Conservation (phyloP, 1,140 invertebrate species). For the Aphidius ervi region DNA sequence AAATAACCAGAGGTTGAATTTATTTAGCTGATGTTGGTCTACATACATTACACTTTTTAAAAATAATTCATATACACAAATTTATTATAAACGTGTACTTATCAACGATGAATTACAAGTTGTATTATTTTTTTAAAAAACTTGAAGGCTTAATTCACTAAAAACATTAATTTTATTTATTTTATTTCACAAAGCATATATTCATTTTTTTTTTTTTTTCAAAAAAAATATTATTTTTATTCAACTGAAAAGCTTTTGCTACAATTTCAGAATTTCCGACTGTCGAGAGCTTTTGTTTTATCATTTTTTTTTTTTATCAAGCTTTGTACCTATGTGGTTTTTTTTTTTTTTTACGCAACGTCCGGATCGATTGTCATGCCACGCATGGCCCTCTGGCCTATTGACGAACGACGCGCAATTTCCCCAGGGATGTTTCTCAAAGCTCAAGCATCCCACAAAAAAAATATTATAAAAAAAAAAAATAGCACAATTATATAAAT, state of each 20-base stretch:
- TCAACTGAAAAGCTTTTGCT: constrained; percentile 23
- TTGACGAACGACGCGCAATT: constrained; percentile 18
- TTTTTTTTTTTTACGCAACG: constrained; percentile 12
- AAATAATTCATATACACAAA: too few relatives aligned
- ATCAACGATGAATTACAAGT: too few relatives aligned
- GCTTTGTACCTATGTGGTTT: neutral
- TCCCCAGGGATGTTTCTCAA: constrained; percentile 10
- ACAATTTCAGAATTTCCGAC: constrained; percentile 17
- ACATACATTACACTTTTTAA: neutral
- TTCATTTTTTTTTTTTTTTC: too few relatives aligned
- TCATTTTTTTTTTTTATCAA: constrained; percentile 11
- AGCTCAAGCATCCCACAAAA: constrained; percentile 1
- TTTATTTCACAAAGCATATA: too few relatives aligned
- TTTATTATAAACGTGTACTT: too few relatives aligned
- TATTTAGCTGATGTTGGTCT: neutral
- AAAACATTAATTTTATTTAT: too few relatives aligned
- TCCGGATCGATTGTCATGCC: constrained; percentile 29
- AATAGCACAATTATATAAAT: neutral
- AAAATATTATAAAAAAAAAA: neutral
- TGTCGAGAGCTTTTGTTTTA: constrained; percentile 20
- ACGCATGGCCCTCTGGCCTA: constrained; percentile 29
- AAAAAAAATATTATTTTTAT: too few relatives aligned
- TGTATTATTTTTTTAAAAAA: too few relatives aligned
- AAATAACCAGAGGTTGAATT: neutral
- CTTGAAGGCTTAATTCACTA: too few relatives aligned